phyloP scores from a whole-genome alignment of 2,888 invertebrate species.

The Drosophila demipolita region DNA sequence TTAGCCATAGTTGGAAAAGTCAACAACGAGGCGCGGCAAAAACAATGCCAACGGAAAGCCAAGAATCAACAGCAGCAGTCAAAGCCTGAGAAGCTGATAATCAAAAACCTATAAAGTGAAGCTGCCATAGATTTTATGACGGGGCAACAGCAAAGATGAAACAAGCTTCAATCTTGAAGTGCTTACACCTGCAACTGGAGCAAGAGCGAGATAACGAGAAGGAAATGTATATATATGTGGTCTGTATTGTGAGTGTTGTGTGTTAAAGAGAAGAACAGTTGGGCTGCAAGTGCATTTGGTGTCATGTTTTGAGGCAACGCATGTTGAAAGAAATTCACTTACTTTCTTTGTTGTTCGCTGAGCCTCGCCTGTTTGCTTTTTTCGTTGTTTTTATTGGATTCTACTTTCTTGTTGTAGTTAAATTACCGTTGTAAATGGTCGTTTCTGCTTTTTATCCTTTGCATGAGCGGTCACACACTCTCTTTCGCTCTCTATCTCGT shows the following conservation, averaged over 20 bases:
- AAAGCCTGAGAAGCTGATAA: slow-evolving; percentile 35
- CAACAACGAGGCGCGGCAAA: slow-evolving; percentile 52
- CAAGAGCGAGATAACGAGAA: slow-evolving; percentile 32
- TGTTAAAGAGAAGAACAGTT: slow-evolving; percentile 18
- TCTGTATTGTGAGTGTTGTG: slow-evolving; percentile 9
- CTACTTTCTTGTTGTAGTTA: slow-evolving; percentile 25
- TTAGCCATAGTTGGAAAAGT: slow-evolving; percentile 80
- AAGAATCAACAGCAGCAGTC: slow-evolving; percentile 22
- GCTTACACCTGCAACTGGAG: slow-evolving; percentile 72
- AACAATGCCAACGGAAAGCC: slow-evolving; percentile 46
- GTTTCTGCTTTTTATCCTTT: slow-evolving; percentile 56
- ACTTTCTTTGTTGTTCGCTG: slow-evolving; percentile 68
- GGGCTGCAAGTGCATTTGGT: slow-evolving; percentile 37
- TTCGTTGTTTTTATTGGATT: slow-evolving; percentile 17
- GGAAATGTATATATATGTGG: slow-evolving; percentile 2
- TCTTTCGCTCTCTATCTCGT: neutral
- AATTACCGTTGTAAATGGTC: slow-evolving; percentile 54
- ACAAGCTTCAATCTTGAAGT: slow-evolving; percentile 25
- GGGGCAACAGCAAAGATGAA: slow-evolving; percentile 37
- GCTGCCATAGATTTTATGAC: slow-evolving; percentile 74
- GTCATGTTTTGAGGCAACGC: slow-evolving; percentile 70
- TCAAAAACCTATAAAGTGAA: slow-evolving; percentile 47
- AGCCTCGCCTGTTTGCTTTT: slow-evolving; percentile 23
- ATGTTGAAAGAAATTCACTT: slow-evolving; percentile 71
- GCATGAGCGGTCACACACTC: slow-evolving; percentile 4